phyloP scores from a whole-genome alignment of 2,888 invertebrate species.

The Spodoptera littoralis region DNA sequence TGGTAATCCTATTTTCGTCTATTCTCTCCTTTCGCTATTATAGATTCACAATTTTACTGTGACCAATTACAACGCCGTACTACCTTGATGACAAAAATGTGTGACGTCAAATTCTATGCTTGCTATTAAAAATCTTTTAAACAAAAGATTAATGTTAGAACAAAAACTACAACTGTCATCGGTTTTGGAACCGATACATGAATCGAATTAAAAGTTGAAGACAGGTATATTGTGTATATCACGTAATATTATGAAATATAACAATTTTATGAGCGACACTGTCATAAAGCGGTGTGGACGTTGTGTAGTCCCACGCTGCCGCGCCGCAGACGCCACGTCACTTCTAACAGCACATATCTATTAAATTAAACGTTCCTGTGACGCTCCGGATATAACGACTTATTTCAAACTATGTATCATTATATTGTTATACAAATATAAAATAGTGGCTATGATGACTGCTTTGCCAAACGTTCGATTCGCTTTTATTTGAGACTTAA shows the following conservation, averaged over 20 bases:
- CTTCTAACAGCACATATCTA: conserved; percentile 49
- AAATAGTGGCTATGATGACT: neutral
- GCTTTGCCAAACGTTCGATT: too few species aligned
- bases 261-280: conserved; percentile 59
- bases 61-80: too few species aligned
- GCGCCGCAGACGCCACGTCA: conserved; percentile 67
- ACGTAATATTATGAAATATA: conserved; percentile 54
- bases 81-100: too few species aligned
- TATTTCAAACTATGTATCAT: conserved; percentile 6
- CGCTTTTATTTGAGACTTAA: too few species aligned
- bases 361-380: conserved; percentile 60
- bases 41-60: too few species aligned
- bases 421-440: conserved; percentile 16
- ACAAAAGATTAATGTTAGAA: neutral
- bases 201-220: neutral
- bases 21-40: too few species aligned
- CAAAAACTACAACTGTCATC: neutral
- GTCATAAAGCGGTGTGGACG: conserved; percentile 55
- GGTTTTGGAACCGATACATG: too few species aligned
- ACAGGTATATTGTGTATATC: conserved; percentile 13
- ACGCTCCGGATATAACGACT: conserved; percentile 36
- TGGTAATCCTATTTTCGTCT: too few species aligned
- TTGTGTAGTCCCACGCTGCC: conserved; percentile 64
- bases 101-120: too few species aligned
- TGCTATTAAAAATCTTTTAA: too few species aligned